A percentile compares a stretch with the other conserved stretches of the same genome.
Conservation (phyloP, 2,797 vertebrate species). For the Chelmon rostratus region DNA sequence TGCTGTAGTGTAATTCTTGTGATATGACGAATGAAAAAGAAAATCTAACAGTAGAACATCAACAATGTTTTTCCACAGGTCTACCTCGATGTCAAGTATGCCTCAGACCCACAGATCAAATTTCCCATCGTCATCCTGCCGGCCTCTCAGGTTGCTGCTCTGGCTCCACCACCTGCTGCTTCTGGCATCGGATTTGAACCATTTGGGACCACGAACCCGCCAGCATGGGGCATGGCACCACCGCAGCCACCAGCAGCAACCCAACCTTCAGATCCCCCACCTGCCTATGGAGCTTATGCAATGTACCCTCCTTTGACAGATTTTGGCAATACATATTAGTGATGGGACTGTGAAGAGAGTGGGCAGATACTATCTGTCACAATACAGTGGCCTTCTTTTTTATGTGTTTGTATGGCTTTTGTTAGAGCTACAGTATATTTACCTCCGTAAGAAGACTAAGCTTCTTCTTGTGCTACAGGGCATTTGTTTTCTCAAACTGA, state of each 20-base stretch:
- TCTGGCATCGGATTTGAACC: conserved; percentile 51
- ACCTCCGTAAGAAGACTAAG: not conserved
- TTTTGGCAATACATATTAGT: conserved; percentile 28
- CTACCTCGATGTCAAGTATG: conserved; percentile 82
- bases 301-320: conserved; percentile 59
- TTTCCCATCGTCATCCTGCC: conserved; percentile 78
- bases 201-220: conserved; percentile 43
- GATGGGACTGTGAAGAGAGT: not conserved
- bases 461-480: not conserved
- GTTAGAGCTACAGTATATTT: not conserved
- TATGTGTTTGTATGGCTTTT: not conserved
- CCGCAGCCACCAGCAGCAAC: conserved; percentile 8
- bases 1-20: not conserved
- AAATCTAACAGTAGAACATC: not conserved
- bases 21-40: not conserved
- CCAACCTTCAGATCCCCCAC: conserved; percentile 50
- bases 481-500: not conserved
- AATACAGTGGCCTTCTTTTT: not conserved
- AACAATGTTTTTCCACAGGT: conserved; percentile 68
- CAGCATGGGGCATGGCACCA: conserved; percentile 30
- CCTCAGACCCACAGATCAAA: conserved; percentile 81
- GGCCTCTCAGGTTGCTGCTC: conserved; percentile 1
- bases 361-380: not conserved
- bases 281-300: conserved; percentile 58
- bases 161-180: conserved; percentile 24